A percentile compares a stretch with the other conserved stretches of the same genome.
phyloP scores from a whole-genome alignment of 2,888 invertebrate species.

The Sycophila texana region DNA sequence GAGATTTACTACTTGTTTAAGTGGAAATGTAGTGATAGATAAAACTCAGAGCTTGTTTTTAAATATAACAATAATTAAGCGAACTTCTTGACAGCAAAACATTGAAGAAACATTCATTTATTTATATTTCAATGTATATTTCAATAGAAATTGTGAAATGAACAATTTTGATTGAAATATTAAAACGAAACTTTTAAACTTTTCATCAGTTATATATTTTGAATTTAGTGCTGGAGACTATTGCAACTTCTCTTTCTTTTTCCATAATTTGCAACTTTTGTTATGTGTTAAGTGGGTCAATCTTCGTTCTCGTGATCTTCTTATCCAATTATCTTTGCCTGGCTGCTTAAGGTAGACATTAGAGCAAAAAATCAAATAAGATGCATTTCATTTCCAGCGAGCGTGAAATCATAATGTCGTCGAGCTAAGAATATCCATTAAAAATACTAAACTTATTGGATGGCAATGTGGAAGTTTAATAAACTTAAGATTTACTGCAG shows the following conservation, averaged over 20 bases:
- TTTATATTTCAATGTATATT: too few relatives aligned
- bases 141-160: too few relatives aligned
- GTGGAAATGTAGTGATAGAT: too few relatives aligned
- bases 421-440: conserved; percentile 14
- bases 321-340: conserved; percentile 49
- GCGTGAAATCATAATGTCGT: conserved; percentile 9
- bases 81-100: too few relatives aligned
- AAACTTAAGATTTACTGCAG: background rate
- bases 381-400: conserved; percentile 28
- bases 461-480: conserved; percentile 1
- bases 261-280: conserved; percentile 66
- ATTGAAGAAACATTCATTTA: too few relatives aligned
- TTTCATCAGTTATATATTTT: too few relatives aligned
- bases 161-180: too few relatives aligned
- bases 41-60: too few relatives aligned
- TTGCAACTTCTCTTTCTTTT: conserved; percentile 64
- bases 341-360: conserved; percentile 32
- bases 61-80: too few relatives aligned
- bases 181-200: too few relatives aligned
- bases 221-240: conserved; percentile 50
- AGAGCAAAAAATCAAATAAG: conserved; percentile 29
- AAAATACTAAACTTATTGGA: background rate
- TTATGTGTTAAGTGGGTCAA: conserved; percentile 68
- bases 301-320: conserved; percentile 48
- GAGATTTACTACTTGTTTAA: too few relatives aligned